Evolutionary conservation across 2,888 invertebrate genomes (phyloP), one percentile per base, ranked within the genome.

Genomic region (Pasiphila rectangulata): DNA sequence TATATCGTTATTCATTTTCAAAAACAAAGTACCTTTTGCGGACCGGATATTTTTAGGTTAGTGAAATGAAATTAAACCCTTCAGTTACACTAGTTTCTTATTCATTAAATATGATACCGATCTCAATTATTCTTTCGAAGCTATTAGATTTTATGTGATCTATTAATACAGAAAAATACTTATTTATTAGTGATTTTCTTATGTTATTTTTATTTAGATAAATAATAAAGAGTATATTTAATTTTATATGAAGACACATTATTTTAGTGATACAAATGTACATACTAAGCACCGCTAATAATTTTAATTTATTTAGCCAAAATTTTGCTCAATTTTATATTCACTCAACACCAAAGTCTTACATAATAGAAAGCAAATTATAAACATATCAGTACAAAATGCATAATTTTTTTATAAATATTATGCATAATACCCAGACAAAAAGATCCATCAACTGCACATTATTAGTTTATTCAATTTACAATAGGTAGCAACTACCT

Each of bases 311-410:
- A 83, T 85, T 83, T 86, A 84, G 82, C 84, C 84, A 83, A 85
- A 79, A 79, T 83, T 83, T 88, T 87, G 88, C 88, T 87, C 88
- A 87, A 88, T 87, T 80, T 79, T 81, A 71, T 81, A 80, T 83
- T 78, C 86, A 86, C 78, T 78, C 79, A 79, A 86, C 86, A 87
- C 87, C 87, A 88, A 88, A 88, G 87, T 87, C 85, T 83, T 86
- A 19, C 29, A 17, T 32, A 81, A 82, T 85, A 79, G 73, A 77
- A 73, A 74, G 75, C 67, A 72, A 72, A 72, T 72, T 36, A 71
- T 69, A 9, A 17, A 81, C 80, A 78, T 79, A 76, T 82, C 84
- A 87, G 87, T 88, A 88, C 87, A 87, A 86, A 86, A 72, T 65
- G 79, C 85, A 85, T 86, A 83, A 84, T 83, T 50, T 70, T n/a